Evolutionary conservation across 2,888 invertebrate genomes (phyloP).

Genomic region (Allolobophora icterica): DNA sequence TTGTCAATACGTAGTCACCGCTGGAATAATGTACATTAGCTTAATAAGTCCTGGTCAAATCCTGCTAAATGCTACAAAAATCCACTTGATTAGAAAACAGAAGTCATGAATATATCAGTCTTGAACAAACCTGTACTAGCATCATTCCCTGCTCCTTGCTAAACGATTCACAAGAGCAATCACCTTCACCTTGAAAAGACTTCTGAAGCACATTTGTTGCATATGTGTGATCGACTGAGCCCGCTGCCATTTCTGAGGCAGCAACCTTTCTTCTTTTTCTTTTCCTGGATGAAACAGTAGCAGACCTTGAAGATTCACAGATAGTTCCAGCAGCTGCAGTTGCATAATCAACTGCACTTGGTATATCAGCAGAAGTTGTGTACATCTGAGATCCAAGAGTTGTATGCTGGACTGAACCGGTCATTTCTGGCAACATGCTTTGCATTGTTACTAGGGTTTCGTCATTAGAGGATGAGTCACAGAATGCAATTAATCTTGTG

Average conservation of each 20-base stretch:
- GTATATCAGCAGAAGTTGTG: neutral
- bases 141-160: neutral
- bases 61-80: neutral
- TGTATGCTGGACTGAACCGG: neutral
- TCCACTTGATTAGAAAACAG: neutral
- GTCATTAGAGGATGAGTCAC: neutral
- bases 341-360: neutral
- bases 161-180: neutral
- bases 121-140: neutral
- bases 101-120: neutral
- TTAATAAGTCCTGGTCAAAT: neutral
- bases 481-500: neutral
- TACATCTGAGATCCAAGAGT: neutral
- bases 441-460: neutral
- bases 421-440: neutral
- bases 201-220: neutral
- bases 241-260: neutral
- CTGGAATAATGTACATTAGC: neutral
- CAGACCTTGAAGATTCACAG: neutral
- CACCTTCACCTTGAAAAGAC: neutral
- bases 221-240: neutral
- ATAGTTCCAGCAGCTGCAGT: neutral
- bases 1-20: too few relatives aligned
- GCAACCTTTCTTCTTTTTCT: neutral
- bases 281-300: neutral